These are phyloP conservation scores for Noctua fimbriata DNA, from an alignment of 2,888 invertebrate species.

Conservation along the genomic window DNA sequence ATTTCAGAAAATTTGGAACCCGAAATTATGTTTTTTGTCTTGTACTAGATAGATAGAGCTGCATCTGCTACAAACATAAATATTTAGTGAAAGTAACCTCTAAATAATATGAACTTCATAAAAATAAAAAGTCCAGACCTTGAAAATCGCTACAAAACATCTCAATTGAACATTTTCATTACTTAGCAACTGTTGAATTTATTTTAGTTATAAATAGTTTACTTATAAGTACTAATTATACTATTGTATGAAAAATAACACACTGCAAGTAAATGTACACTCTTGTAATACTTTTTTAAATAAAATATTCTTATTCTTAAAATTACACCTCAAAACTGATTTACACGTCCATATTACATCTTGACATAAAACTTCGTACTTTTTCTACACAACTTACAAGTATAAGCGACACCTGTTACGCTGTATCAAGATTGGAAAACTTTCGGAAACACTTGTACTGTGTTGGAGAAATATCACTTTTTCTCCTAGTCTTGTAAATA, in stretches of 20 bases:
- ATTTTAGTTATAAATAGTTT: too few species aligned
- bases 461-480: constrained; percentile 47
- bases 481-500: not conserved
- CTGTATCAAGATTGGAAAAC: constrained; percentile 61
- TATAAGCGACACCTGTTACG: constrained; percentile 58
- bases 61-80: not conserved
- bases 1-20: not conserved
- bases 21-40: not conserved
- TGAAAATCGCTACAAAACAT: too few species aligned
- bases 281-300: too few species aligned
- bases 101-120: not conserved
- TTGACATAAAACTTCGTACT: constrained; percentile 2
- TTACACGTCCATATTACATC: constrained; percentile 14
- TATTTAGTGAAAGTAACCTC: not conserved
- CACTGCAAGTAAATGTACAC: too few species aligned
- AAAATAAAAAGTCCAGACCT: not conserved
- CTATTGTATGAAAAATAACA: too few species aligned
- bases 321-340: constrained; percentile 10
- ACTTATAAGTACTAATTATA: too few species aligned
- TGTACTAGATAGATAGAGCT: too few species aligned
- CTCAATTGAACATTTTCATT: too few species aligned
- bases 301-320: too few species aligned
- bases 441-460: constrained; percentile 53
- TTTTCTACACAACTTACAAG: constrained; percentile 43
- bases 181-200: too few species aligned